Percentiles rank a stretch among this genome's conserved stretches.
Conservation (phyloP, 2,797 vertebrate genomes). For the Semotilus atromaculatus region DNA sequence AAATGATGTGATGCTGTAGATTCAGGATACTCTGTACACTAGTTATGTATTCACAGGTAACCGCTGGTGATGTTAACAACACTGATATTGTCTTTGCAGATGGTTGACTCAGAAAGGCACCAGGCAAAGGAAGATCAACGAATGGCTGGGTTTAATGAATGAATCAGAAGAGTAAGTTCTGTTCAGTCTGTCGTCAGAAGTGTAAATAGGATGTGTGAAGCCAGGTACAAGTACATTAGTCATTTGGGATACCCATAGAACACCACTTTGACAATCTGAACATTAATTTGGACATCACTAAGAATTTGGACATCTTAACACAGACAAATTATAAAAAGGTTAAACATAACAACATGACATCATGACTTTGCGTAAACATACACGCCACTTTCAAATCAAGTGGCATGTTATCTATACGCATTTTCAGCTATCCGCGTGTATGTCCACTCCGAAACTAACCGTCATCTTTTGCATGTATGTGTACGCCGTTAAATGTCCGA, state of each 20-base stretch:
- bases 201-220: background rate
- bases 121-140: constrained; percentile 95
- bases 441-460: too few species aligned
- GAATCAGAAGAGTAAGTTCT: constrained; percentile 96
- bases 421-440: too few species aligned
- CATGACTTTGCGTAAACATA: too few species aligned
- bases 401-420: too few species aligned
- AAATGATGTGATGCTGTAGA: background rate
- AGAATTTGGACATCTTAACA: background rate
- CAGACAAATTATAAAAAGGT: too few species aligned
- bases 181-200: background rate
- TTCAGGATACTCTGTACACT: background rate
- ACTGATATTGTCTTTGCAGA: constrained; percentile 74
- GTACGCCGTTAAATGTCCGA: too few species aligned
- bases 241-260: background rate
- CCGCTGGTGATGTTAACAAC: background rate
- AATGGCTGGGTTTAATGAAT: constrained; percentile 93
- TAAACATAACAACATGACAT: too few species aligned
- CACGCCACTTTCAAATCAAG: too few species aligned
- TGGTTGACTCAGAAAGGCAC: constrained; percentile 99
- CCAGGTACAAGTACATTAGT: background rate
- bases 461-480: too few species aligned
- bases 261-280: background rate
- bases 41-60: background rate
- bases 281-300: background rate